Base-by-base conservation (phyloP, 2,888 invertebrate species). In the Diaperis boleti region DNA sequence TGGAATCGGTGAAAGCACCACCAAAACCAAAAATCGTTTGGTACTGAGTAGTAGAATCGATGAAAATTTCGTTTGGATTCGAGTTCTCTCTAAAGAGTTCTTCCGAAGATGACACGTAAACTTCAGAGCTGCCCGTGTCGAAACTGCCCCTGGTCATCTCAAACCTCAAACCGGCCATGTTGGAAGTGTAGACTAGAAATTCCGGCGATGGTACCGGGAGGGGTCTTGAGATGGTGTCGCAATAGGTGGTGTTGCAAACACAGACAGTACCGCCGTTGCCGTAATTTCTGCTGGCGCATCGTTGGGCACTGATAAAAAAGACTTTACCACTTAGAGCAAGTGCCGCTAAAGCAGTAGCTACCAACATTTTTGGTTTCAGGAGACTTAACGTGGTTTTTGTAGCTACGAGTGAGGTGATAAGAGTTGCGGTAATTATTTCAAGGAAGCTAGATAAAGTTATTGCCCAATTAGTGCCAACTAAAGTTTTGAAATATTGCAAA, bases 241-340 rank as follows among this genome's bases (percentile, higher is more conserved):
- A 93, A 74, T 89, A 88, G 0, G 84, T 85, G 0, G 86, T 81
- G 71, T 90, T 87, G 72, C 93, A 93, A 2, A 92, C 90, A 75
- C 93, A 93, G 0, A 91, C 89, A 11, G 73, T 69, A 22, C 67
- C 63, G n/a, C 59, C 68, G 15, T 69, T 41, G 2, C 67, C 67
- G 56, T 54, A 71, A 22, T 68, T 31, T 18, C 45, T 44, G 31
- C 42, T 31, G n/a, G 14, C n/a, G 31, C 55, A 55, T 18, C 17
- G 8, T 17, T 14, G 13, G 20, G 11, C 14, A 6, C 11, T 5
- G 14, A 6, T 35, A 6, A 10, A 35, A 2, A 11, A 14, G 1
- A 6, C 35, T 35, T 1, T 2, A 11, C 35, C n/a, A 35, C 6
- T 8, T 26, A 26, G n/a, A 26, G 6, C 6, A 20, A 4, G 20